Percentiles rank a stretch among this genome's conserved stretches.
These are phyloP conservation scores for Drosophila pseudotakahashii DNA, from an alignment of 2,888 invertebrate species.

Conservation along the genomic window DNA sequence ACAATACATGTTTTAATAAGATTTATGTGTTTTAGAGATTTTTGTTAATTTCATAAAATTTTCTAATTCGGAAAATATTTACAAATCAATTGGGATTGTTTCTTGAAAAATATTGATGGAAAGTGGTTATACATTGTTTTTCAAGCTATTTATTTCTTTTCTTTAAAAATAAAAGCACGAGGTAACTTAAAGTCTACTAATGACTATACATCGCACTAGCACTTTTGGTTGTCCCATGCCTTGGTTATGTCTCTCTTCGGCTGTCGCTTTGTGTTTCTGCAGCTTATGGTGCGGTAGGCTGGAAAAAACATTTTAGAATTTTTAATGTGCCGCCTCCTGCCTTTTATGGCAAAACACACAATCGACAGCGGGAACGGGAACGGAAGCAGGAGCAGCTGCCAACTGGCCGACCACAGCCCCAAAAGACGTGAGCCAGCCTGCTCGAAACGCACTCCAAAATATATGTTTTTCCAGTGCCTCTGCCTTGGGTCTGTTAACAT, in stretches of 20 bases:
- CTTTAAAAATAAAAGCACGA: background rate
- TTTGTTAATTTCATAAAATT: no score
- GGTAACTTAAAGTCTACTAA: background rate
- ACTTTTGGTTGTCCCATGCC: background rate
- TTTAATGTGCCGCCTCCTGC: slow-evolving; percentile 76
- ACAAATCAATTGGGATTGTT: no score
- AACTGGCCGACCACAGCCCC: slow-evolving; percentile 53
- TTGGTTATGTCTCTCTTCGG: slow-evolving; percentile 30
- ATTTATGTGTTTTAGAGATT: no score
- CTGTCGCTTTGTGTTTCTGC: slow-evolving; percentile 27
- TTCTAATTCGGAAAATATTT: no score
- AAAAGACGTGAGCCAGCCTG: slow-evolving; percentile 1
- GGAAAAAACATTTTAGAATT: slow-evolving; percentile 78
- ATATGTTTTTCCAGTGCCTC: slow-evolving; percentile 39
- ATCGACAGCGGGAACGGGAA: slow-evolving; percentile 51
- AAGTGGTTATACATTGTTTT: no score
- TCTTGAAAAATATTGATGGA: no score
- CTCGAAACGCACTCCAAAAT: slow-evolving; percentile 52
- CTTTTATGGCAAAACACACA: slow-evolving; percentile 69
- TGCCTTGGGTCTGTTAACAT: slow-evolving; percentile 65
- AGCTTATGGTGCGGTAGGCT: slow-evolving; percentile 57
- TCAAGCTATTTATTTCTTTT: no score
- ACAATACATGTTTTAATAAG: background rate
- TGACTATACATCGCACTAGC: background rate
- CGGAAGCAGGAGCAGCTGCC: slow-evolving; percentile 60